Conservation (phyloP, 1,140 invertebrate genomes). For the Chymomyza costata region DNA sequence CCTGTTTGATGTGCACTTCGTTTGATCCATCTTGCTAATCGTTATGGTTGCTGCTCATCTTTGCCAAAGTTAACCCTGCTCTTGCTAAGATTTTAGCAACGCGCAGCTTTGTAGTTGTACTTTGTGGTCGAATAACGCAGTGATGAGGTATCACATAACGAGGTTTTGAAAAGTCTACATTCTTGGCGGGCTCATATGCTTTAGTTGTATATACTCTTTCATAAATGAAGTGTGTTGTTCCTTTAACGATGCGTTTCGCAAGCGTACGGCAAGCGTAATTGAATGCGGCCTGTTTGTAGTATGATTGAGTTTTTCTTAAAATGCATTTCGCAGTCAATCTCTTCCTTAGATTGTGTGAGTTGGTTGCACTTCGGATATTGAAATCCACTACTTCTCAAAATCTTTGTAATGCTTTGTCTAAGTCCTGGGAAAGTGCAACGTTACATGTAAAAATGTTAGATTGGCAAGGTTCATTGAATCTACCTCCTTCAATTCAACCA, state of each 20-base stretch:
- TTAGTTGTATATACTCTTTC: background rate
- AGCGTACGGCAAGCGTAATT: background rate
- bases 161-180: background rate
- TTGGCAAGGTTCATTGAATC: background rate
- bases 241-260: too few species aligned
- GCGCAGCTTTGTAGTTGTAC: too few species aligned
- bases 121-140: background rate
- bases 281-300: background rate
- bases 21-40: too few species aligned
- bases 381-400: conserved; percentile 72
- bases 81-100: too few species aligned
- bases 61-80: too few species aligned
- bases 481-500: conserved; percentile 39
- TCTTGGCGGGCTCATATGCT: background rate
- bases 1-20: too few species aligned
- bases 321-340: conserved; percentile 4
- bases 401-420: conserved; percentile 4
- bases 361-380: conserved; percentile 12
- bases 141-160: background rate
- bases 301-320: background rate
- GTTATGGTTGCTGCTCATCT: too few species aligned
- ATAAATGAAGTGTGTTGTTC: too few species aligned
- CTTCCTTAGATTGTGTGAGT: background rate
- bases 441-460: background rate
- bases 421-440: background rate